Base-by-base conservation (phyloP, 2,888 invertebrate species). In the Aethes cnicana region DNA sequence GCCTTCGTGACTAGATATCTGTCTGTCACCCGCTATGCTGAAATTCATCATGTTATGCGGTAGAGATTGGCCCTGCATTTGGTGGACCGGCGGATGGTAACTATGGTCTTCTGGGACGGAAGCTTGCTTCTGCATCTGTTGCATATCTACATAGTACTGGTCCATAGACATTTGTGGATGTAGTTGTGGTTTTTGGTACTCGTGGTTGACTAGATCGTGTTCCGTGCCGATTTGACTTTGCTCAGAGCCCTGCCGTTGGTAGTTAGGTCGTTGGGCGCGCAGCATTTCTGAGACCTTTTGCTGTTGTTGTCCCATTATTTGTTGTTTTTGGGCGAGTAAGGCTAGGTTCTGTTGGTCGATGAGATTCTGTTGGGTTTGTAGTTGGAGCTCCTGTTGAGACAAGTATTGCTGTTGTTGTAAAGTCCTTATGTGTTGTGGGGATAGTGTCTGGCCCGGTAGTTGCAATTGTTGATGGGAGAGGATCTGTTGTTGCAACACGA, bases 341-440 rank as follows among this genome's bases (percentile, higher is more conserved):
- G 91, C 84, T 25, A 91, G 72, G 43, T 88, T 90, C 64, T 91
- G 90, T 61, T 91, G 92, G 60, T 91, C 91, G 42, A 91, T 87
- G 23, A 90, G 81, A 61, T 92, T 92, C 57, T 91, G 91, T 55
- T 91, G 91, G 9, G 86, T 85, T 48, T 91, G 91, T 9, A 90
- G 73, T 46, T 90, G 85, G 28, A 84, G 66, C 59, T 90, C 90
- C 61, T 91, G 90, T 47, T 91, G 91, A 0, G 87, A 83, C 44
- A 90, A 73, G 60, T 87, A 90, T 61, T 91, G 90, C 52, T 91
- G 91, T 33, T 88, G 85, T 59, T 86, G 86, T 12, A 88, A 68
- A 46, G 84, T 84, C 21, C 86, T 70, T 9, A 85, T 77, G 47
- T 81, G 87, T 35, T 83, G 89, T 17, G 80, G 91, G 54, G 80